Evolutionary conservation across 2,888 invertebrate genomes (phyloP), one percentile per base, ranked within the genome.

Genomic region (Drosophila prostipennis): DNA sequence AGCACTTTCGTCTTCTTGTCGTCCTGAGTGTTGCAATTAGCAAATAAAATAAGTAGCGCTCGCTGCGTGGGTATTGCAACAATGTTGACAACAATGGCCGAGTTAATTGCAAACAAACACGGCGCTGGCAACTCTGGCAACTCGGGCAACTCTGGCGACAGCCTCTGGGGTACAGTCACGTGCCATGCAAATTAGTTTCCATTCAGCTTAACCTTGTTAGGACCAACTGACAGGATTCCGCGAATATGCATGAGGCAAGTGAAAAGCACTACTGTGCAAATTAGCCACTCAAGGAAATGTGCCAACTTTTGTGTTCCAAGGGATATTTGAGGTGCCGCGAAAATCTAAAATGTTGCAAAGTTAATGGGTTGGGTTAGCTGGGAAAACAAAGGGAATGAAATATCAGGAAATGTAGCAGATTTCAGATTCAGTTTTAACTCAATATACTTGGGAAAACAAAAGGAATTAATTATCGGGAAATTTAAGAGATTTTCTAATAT

Each of bases 61-160:
- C 51, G 43, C 48, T 72, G 67, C 60, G 32, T 14, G 34, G 45
- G 55, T 10, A 63, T 48, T 48, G 63, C 70, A 57, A 69, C 74
- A 69, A 59, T 61, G 63, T 43, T 39, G 60, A 69, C 74, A 69
- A 73, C 75, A 76, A 67, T 80, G 79, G 80, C 73, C 80, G 67
- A 82, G 78, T 79, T 83, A 87, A 85, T 83, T 85, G 88, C 88
- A 79, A 76, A 72, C 82, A 87, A 87, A 79, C 82, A 85, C 64
- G 53, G 55, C 51, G 53, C 61, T 48, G 32, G 56, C 80, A 71
- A 77, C 74, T 49, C 63, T 61, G 61, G 54, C 53, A 26, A 77
- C 74, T 49, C 63, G 54, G 61, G 54, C 53, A 26, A 52, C 14
- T 42, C 48, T 32, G 42, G 11, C 42, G 42, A 6, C 19, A 19